Percentiles rank a stretch among this genome's conserved stretches.
Evolutionary conservation across 2,113 vertebrate genomes (phyloP).

Genomic region (Mastomys coucha): DNA sequence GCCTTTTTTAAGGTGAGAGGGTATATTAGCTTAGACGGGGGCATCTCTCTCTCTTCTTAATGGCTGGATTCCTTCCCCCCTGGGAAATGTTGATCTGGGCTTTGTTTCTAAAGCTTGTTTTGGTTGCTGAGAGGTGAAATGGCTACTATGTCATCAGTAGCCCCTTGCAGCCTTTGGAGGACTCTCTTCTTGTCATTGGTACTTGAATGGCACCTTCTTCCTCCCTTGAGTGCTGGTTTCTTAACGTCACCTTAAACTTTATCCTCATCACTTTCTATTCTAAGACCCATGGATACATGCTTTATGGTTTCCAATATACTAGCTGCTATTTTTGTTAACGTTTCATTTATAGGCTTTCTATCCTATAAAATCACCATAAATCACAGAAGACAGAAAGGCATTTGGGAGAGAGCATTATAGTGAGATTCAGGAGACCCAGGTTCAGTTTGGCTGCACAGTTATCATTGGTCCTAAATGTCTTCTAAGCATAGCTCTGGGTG

Average conservation of each 20-base stretch:
- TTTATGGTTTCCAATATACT: slow-evolving; percentile 54
- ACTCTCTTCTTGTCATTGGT: not conserved
- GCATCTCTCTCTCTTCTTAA: not conserved
- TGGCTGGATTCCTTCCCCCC: not conserved
- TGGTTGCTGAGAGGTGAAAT: not conserved
- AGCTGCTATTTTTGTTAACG: slow-evolving; percentile 66
- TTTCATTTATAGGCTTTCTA: slow-evolving; percentile 59
- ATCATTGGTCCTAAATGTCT: not conserved
- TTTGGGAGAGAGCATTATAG: not conserved
- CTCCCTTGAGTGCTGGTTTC: not conserved
- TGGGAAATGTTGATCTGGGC: not conserved
- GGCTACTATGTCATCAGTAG: not conserved
- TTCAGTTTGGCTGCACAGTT: not conserved
- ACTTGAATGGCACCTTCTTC: not conserved
- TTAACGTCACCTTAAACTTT: slow-evolving; percentile 36
- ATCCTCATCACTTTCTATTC: slow-evolving; percentile 32
- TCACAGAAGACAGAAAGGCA: not conserved
- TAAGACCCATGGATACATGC: not conserved
- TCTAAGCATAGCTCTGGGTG: not conserved
- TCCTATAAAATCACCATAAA: slow-evolving; percentile 36
- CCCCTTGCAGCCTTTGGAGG: not conserved
- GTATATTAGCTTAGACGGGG: not conserved
- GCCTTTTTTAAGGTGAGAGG: slow-evolving; percentile 8
- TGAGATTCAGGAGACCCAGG: not conserved
- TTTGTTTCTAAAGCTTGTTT: not conserved